A percentile compares a stretch with the other conserved stretches of the same genome.
Conservation (phyloP, 2,888 invertebrate species). For the Rhamphomyia laevipes region DNA sequence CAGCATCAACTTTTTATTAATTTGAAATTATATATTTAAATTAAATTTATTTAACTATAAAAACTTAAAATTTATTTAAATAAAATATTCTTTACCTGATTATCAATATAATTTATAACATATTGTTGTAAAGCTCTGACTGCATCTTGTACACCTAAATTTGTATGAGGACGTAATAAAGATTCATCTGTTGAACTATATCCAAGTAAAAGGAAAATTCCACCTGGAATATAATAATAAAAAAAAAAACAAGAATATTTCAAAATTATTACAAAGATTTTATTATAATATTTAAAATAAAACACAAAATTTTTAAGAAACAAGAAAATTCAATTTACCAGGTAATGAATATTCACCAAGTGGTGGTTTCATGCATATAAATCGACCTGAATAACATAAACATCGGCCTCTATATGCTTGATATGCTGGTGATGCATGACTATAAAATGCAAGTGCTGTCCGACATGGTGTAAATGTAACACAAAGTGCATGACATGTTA, state of each 20-base stretch:
- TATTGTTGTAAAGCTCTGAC: conserved; percentile 72
- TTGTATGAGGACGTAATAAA: conserved; percentile 67
- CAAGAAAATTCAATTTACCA: conserved; percentile 22
- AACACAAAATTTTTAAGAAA: too few relatives aligned
- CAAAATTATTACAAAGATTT: neutral
- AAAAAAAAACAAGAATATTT: neutral
- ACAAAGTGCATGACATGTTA: conserved; percentile 80
- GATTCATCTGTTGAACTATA: conserved; percentile 84
- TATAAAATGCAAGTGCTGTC: conserved; percentile 78
- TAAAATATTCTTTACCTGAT: conserved; percentile 44
- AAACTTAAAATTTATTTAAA: conserved; percentile 8
- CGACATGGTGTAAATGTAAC: conserved; percentile 78
- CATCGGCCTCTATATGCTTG: conserved; percentile 82
- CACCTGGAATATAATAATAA: conserved; percentile 44
- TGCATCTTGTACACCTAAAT: conserved; percentile 73
- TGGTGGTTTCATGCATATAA: conserved; percentile 82
- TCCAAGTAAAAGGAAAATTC: conserved; percentile 78
- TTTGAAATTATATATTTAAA: too few relatives aligned
- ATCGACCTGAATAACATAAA: conserved; percentile 81
- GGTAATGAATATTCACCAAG: conserved; percentile 45
- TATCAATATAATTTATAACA: conserved; percentile 57
- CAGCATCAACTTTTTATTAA: neutral
- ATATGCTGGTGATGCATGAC: conserved; percentile 81
- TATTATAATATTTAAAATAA: neutral
- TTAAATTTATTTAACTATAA: neutral